Evolutionary conservation across 1,140 invertebrate species (phyloP).

Genomic region (Zaprionus capensis): DNA sequence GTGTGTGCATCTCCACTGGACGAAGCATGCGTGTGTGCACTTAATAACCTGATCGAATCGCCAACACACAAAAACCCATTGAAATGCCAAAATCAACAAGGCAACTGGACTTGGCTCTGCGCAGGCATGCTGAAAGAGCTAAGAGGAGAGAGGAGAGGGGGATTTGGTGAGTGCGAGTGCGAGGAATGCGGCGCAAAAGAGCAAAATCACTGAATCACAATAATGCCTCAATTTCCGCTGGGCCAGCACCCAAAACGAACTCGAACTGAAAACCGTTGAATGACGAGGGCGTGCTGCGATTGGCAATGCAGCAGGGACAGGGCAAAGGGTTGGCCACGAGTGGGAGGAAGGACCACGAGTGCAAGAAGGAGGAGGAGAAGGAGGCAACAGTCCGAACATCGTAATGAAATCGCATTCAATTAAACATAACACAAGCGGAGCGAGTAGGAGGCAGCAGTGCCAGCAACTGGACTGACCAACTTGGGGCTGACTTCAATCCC

Average conservation of each 20-base stretch:
- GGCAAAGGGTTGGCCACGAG: neutral
- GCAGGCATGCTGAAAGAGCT: neutral
- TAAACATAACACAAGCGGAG: slow-evolving; percentile 67
- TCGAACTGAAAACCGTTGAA: slow-evolving; percentile 46
- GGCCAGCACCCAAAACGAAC: slow-evolving; percentile 49
- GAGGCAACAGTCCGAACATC: slow-evolving; percentile 24
- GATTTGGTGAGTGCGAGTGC: neutral
- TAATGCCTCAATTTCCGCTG: slow-evolving; percentile 79
- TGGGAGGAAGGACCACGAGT: neutral
- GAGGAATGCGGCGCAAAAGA: slow-evolving; percentile 53
- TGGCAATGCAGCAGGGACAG: slow-evolving; percentile 23
- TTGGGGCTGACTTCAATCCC: slow-evolving; percentile 53
- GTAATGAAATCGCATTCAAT: slow-evolving; percentile 81
- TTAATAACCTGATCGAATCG: slow-evolving; percentile 81
- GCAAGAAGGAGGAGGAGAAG: neutral
- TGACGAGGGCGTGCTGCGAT: slow-evolving; percentile 37
- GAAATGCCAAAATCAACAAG: slow-evolving; percentile 81
- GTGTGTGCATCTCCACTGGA: slow-evolving; percentile 6
- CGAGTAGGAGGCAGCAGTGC: neutral
- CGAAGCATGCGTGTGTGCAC: slow-evolving; percentile 68
- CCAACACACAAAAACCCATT: slow-evolving; percentile 78
- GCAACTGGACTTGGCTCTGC: slow-evolving; percentile 37
- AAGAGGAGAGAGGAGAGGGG: neutral
- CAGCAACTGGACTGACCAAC: slow-evolving; percentile 24
- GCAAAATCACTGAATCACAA: slow-evolving; percentile 81